Percentiles rank a stretch among this genome's conserved stretches.
Conservation (phyloP, 2,888 invertebrate genomes). For the Sinohyriopsis cumingii region DNA sequence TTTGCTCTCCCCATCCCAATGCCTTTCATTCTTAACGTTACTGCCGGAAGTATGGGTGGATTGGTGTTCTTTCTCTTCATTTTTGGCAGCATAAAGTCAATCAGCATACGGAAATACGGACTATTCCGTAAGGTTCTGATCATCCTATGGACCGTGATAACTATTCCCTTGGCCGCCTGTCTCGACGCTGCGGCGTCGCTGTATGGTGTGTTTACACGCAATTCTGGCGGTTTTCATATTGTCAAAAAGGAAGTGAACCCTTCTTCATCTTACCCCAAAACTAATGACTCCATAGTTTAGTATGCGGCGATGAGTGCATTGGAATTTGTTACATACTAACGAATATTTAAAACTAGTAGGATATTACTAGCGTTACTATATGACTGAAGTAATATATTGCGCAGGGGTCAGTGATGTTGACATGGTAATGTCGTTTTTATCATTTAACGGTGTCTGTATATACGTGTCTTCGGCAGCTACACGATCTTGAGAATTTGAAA, state of each 20-base stretch:
- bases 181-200: slow-evolving; percentile 36
- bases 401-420: too few species aligned
- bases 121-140: slow-evolving; percentile 25
- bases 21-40: slow-evolving; percentile 29
- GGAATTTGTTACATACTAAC: too few species aligned
- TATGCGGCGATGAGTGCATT: too few species aligned
- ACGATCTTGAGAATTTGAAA: too few species aligned
- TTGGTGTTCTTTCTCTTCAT: slow-evolving; percentile 37
- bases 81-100: slow-evolving; percentile 43
- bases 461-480: too few species aligned
- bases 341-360: too few species aligned
- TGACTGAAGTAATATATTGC: too few species aligned
- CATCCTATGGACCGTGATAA: slow-evolving; percentile 25
- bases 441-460: too few species aligned
- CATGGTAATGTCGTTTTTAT: too few species aligned
- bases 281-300: too few species aligned
- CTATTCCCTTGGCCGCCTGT: slow-evolving; percentile 36
- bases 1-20: slow-evolving; percentile 38
- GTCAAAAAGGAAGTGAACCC: slow-evolving; percentile 31
- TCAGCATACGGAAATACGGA: slow-evolving; percentile 35
- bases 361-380: too few species aligned
- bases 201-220: slow-evolving; percentile 34
- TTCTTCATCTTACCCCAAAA: neutral
- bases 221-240: slow-evolving; percentile 36
- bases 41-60: slow-evolving; percentile 38